These are phyloP conservation scores for Luffia ferchaultella DNA, from an alignment of 2,888 invertebrate species.

Conservation along the genomic window DNA sequence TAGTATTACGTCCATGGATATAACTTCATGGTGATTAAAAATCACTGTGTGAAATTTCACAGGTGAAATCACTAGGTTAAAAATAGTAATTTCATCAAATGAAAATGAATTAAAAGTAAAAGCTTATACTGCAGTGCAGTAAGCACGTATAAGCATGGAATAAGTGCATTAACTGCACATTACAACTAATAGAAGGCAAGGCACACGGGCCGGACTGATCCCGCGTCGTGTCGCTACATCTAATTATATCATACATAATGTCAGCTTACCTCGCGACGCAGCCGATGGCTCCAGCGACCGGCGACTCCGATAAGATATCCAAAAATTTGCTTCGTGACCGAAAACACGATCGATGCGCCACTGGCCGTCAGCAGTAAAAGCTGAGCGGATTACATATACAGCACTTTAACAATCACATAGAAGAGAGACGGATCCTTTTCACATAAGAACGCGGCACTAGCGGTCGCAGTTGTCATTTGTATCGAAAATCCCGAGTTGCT, in stretches of 20 bases:
- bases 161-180: no score
- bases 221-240: no score
- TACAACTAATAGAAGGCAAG: no score
- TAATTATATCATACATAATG: background rate
- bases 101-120: no score
- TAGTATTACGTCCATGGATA: no score
- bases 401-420: slow-evolving; percentile 53
- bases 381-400: slow-evolving; percentile 60
- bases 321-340: background rate
- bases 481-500: background rate
- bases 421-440: slow-evolving; percentile 23
- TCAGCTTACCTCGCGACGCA: background rate
- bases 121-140: no score
- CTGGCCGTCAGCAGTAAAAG: slow-evolving; percentile 50
- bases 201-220: no score
- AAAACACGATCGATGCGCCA: background rate
- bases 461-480: background rate
- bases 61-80: no score
- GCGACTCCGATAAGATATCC: background rate
- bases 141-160: no score
- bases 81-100: no score
- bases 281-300: background rate
- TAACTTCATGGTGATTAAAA: no score
- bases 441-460: background rate
- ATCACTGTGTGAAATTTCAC: no score